Evolutionary conservation across 2,113 vertebrate genomes (phyloP).

Genomic region (Porphyrio hochstetteri): DNA sequence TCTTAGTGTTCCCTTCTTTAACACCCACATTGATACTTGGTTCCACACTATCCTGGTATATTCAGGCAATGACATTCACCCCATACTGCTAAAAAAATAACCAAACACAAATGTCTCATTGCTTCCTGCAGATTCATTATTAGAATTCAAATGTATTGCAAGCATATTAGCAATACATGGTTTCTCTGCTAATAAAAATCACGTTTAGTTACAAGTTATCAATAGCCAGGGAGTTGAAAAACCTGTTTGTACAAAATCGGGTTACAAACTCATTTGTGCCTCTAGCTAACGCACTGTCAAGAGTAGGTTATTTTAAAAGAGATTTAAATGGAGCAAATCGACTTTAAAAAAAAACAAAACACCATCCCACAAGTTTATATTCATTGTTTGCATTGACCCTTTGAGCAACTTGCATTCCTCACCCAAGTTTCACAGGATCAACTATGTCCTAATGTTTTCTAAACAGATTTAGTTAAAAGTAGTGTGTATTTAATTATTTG

Average conservation of each 20-base stretch:
- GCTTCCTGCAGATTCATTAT: conserved; percentile 36
- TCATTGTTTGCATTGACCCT: neutral
- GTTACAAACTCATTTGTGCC: neutral
- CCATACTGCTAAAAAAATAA: neutral
- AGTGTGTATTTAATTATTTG: neutral
- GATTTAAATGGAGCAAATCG: neutral
- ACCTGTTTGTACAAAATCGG: neutral
- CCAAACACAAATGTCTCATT: neutral
- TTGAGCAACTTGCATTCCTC: neutral
- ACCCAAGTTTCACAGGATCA: neutral
- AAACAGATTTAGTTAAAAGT: neutral
- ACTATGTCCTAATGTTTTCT: neutral
- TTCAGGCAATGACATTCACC: conserved; percentile 21
- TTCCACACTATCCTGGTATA: neutral
- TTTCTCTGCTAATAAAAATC: neutral
- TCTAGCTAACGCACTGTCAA: neutral
- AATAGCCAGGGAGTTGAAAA: neutral
- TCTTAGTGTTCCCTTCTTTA: neutral
- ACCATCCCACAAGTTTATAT: neutral
- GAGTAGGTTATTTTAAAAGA: neutral
- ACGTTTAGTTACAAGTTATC: neutral
- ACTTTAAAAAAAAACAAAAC: neutral
- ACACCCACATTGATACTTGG: neutral
- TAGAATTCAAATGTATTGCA: neutral
- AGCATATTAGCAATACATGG: neutral